Evolutionary conservation across 2,797 vertebrate species (phyloP).

Genomic region (Chiloscyllium punctatum): DNA sequence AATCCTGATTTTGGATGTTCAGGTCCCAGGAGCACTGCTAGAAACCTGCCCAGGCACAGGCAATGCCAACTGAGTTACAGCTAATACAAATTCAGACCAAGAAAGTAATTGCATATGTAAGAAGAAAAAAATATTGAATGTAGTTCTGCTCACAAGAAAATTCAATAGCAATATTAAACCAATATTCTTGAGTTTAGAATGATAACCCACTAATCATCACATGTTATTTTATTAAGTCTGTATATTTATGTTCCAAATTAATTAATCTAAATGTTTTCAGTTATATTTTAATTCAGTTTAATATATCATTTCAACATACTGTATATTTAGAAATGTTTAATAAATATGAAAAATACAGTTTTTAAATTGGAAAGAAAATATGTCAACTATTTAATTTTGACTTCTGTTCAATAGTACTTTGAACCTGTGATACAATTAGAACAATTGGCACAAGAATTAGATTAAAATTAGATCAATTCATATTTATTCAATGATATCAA

Average conservation of each 20-base stretch:
- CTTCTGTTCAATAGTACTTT: not conserved
- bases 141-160: not conserved
- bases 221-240: not conserved
- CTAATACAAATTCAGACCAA: not conserved
- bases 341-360: not conserved
- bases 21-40: not conserved
- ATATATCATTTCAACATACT: not conserved
- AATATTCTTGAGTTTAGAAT: not conserved
- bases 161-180: not conserved
- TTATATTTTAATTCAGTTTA: not conserved
- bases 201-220: not conserved
- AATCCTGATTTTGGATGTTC: not conserved
- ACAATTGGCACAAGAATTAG: too few relatives aligned
- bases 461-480: not conserved
- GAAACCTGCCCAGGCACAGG: not conserved
- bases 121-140: not conserved
- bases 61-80: not conserved
- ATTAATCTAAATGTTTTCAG: not conserved
- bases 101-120: not conserved
- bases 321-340: not conserved
- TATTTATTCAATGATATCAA: not conserved
- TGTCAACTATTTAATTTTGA: not conserved
- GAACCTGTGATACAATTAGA: not conserved
- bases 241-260: not conserved
- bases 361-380: not conserved